Base-by-base conservation (phyloP, 2,888 invertebrate genomes). In the Agrotis exclamationis region DNA sequence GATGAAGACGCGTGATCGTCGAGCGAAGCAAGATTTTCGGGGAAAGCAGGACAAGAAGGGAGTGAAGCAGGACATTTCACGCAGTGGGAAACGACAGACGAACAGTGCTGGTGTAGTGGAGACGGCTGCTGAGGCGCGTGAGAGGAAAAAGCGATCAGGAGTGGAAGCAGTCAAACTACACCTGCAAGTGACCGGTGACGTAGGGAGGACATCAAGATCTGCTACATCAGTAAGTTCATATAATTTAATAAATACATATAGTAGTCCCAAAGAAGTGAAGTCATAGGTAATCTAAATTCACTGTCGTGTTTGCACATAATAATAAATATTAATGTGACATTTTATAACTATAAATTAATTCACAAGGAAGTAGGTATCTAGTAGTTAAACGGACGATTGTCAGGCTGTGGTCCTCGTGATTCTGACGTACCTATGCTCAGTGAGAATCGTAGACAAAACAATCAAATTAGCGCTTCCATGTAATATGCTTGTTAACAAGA, bases 161-260 rank as follows among this genome's bases (percentile, higher is more conserved):
- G 85, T 95, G 51, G 96, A 95, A 33, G 96, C 96, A 47, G 96
- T 96, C 20, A 96, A 95, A 83, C 86, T 96, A 56, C 94, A 96
- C 81, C 87, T 95, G 51, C 74, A 95, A 79, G 86, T 87, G 39
- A 95, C 96, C 3, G 96, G 96, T 47, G 91, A 92, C 69, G 95
- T 94, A 20, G 96, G 96, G n/a, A 91, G 96, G 70, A 90, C 94
- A 20, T 96, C 96, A 18, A 92, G 96, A 70, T 96, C 96, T 69
- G 96, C 96, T 20, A 94, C 95, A 65, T 81, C 96, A 87, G 96
- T 96, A 91, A 83, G 79, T 82, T 18, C 28, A 22, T 39, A 58
- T 39, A 33, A 33, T 74, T 45, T 39, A 33, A 74, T 47, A 58
- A 22, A 33, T 24, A 59, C 22, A 5, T 33, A 4, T 18, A 58